Evolutionary conservation across 2,797 vertebrate species (phyloP).

Genomic region (Esox lucius): DNA sequence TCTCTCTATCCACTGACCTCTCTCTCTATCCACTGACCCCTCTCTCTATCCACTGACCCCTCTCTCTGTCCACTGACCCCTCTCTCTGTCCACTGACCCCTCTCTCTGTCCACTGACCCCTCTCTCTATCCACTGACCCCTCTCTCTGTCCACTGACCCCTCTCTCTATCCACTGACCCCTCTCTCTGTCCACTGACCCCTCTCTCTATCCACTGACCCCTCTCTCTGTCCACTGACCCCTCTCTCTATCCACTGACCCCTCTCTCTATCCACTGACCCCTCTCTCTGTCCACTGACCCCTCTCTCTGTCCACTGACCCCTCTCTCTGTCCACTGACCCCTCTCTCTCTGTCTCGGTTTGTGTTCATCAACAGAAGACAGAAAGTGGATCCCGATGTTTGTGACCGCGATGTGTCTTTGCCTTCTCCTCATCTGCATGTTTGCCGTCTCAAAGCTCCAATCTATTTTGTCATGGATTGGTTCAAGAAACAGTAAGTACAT

Average conservation of each 20-base stretch:
- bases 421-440: slow-evolving; percentile 48
- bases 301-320: too few species aligned
- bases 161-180: not conserved
- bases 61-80: too few species aligned
- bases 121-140: too few species aligned
- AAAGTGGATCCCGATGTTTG: slow-evolving; percentile 46
- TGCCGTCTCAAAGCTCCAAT: slow-evolving; percentile 48
- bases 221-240: too few species aligned
- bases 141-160: not conserved
- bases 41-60: too few species aligned
- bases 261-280: too few species aligned
- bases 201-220: slow-evolving; percentile 13
- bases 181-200: not conserved
- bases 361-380: slow-evolving; percentile 15
- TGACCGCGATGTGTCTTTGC: slow-evolving; percentile 48
- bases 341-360: slow-evolving; percentile 4
- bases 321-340: not conserved
- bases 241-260: too few species aligned
- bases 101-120: too few species aligned
- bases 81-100: too few species aligned
- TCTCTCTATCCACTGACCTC: not conserved
- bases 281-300: too few species aligned
- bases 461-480: slow-evolving; percentile 49
- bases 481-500: slow-evolving; percentile 53
- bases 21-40: slow-evolving; percentile 13